Base-by-base conservation (phyloP, 1,140 invertebrate genomes). In the Amphibalanus amphitrite region DNA sequence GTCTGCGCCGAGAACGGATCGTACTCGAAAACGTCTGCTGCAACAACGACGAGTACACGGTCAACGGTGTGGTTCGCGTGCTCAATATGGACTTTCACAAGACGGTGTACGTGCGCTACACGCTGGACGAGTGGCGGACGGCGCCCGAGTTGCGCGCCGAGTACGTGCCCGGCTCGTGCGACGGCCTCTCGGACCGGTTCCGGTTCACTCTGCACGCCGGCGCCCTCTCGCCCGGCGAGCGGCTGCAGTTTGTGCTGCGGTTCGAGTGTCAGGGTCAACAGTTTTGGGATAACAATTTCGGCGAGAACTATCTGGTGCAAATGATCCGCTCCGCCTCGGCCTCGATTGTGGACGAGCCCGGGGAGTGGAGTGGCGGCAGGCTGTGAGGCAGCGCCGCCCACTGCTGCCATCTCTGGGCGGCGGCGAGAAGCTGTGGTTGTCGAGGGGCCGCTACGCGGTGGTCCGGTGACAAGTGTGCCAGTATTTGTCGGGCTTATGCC, bases 61-160 rank as follows among this genome's bases (percentile, higher is more conserved):
- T 97, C n/a, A 86, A 86, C 23, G 93, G 93, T 23, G 86, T 88
- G 0, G 89, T 96, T 1, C 84, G 93, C 29, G 93, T 97, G 17
- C 82, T 91, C 65, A 97, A 97, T 80, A 79, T 97, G 67, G 89
- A 92, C 78, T 97, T 91, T 80, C 87, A 96, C 77, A 97, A 98
- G 82, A 87, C 86, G 29, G 92, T 97, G 23, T 86, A 89, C 75
- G 85, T 96, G 65, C 84, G 94, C 67, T 95, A 94, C 79, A 89
- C 90, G 0, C 83, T 90, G 74, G 91, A 96, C 79, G 84, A 86
- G 28, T 98, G 94, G 95, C 83, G 84, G 71, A 90, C 86, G 38
- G 92, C 86, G 79, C 85, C 86, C 33, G 93, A 76, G 73, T 71
- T 71, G 59, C 76, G 75, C 6, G 83, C 92, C 0, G 87, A 83